A percentile compares a stretch with the other conserved stretches of the same genome.
Conservation (phyloP, 1,140 invertebrate genomes). For the Heliconius melpomene region DNA sequence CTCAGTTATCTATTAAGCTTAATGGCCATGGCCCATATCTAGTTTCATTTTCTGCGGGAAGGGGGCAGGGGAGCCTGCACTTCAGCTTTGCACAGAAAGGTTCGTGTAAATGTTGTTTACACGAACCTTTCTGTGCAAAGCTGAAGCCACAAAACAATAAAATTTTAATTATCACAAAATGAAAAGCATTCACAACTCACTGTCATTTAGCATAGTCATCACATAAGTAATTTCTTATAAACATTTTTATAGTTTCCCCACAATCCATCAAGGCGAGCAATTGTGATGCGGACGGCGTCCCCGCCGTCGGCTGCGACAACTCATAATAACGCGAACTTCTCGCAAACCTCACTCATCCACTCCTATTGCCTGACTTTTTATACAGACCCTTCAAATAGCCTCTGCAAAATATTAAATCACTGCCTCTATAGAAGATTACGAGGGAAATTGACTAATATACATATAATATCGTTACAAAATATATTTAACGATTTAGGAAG, state of each 20-base stretch:
- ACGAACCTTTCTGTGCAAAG: no score
- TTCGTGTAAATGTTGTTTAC: no score
- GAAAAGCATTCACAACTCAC: background rate
- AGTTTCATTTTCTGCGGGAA: no score
- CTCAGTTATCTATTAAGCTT: no score
- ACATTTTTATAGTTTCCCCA: slow-evolving; percentile 15
- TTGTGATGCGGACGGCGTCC: slow-evolving; percentile 42
- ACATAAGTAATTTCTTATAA: slow-evolving; percentile 11
- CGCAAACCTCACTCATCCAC: slow-evolving; percentile 41
- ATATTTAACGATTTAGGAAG: background rate
- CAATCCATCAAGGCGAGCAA: slow-evolving; percentile 40
- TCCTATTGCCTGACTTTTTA: slow-evolving; percentile 42
- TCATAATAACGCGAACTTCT: slow-evolving; percentile 47
- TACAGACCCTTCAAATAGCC: slow-evolving; percentile 37
- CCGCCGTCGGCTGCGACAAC: slow-evolving; percentile 42
- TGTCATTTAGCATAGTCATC: background rate
- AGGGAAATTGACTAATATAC: background rate
- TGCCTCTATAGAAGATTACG: slow-evolving; percentile 20
- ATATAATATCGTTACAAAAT: background rate
- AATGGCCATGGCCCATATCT: no score
- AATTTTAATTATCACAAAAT: background rate
- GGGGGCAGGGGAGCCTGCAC: no score
- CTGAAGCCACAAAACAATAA: background rate
- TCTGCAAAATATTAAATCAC: slow-evolving; percentile 35
- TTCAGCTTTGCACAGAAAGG: no score